Percentiles rank a stretch among this genome's conserved stretches.
Evolutionary conservation across 37 sponge, comb jelly and placozoan genomes (phyloP).

Genomic region (Aplysina aerophoba): DNA sequence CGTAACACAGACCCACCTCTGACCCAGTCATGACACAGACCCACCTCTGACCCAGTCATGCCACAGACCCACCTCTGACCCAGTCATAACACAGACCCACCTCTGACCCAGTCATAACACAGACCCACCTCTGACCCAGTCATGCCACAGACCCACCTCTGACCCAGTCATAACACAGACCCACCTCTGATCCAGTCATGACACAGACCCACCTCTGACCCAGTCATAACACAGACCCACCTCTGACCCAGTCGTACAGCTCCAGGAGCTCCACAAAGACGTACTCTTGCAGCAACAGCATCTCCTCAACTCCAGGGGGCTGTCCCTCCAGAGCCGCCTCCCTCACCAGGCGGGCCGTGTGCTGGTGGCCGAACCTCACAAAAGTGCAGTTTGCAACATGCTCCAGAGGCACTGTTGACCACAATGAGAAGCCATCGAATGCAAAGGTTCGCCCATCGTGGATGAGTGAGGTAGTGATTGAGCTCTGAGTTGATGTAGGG

Average conservation of each 20-base stretch:
- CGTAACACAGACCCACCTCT: too few species aligned
- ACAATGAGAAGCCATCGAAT: slow-evolving; percentile 41
- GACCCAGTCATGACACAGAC: too few species aligned
- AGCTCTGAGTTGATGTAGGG: background rate
- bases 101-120: too few species aligned
- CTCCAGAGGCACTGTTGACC: slow-evolving; percentile 19
- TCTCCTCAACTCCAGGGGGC: slow-evolving; percentile 40
- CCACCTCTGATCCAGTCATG: too few species aligned
- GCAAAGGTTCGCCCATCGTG: slow-evolving; percentile 23
- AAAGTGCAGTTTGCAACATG: slow-evolving; percentile 34
- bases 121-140: too few species aligned
- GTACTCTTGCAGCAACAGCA: slow-evolving; percentile 56
- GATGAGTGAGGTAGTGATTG: background rate
- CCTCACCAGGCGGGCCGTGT: slow-evolving; percentile 1
- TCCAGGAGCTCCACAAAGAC: slow-evolving; percentile 64
- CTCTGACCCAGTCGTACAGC: slow-evolving; percentile 67
- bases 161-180: too few species aligned
- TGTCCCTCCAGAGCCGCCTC: slow-evolving; percentile 25
- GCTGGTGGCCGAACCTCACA: slow-evolving; percentile 12
- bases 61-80: too few species aligned
- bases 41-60: too few species aligned
- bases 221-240: slow-evolving; percentile 39
- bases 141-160: too few species aligned
- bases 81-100: too few species aligned
- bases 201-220: too few species aligned